A percentile compares a stretch with the other conserved stretches of the same genome.
phyloP scores from a whole-genome alignment of 2,888 invertebrate species.

The Tenthredo scrophulariae region DNA sequence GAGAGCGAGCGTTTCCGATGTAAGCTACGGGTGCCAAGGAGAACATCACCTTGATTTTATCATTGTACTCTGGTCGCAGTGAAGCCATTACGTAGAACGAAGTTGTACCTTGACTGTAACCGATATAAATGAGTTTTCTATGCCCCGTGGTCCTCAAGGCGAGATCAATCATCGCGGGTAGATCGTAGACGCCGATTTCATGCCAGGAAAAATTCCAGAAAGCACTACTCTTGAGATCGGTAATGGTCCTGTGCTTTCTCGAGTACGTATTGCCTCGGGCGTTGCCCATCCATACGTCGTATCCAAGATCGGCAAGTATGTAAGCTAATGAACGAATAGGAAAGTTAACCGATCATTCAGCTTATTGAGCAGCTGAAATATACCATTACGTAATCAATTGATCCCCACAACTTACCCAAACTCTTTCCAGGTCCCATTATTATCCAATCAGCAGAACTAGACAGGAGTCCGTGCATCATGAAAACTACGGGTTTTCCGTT shows the following conservation, averaged over 20 bases:
- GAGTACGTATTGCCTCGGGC: conserved; percentile 87
- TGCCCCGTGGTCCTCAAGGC: conserved; percentile 81
- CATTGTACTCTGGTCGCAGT: conserved; percentile 83
- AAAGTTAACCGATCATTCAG: background rate
- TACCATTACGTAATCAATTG: background rate
- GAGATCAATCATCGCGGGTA: conserved; percentile 91
- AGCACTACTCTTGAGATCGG: conserved; percentile 70
- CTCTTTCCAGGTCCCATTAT: conserved; percentile 85
- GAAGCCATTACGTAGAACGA: conserved; percentile 85
- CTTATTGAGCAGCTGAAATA: background rate
- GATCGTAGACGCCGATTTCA: conserved; percentile 88
- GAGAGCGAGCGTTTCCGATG: conserved; percentile 80
- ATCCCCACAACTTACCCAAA: conserved; percentile 80
- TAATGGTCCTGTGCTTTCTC: conserved; percentile 80
- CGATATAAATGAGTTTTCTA: conserved; percentile 86
- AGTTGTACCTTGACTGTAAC: conserved; percentile 90
- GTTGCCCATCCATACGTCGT: conserved; percentile 91
- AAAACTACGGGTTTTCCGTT: conserved; percentile 81
- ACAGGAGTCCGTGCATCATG: conserved; percentile 87
- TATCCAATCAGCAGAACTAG: conserved; percentile 87
- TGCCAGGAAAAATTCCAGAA: conserved; percentile 91
- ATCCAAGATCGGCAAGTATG: conserved; percentile 84
- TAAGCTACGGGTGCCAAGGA: conserved; percentile 87
- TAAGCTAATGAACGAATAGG: conserved; percentile 67
- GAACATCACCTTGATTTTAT: conserved; percentile 84